A percentile compares a stretch with the other conserved stretches of the same genome.
Evolutionary conservation across 2,888 invertebrate species (phyloP).

Genomic region (Chesias legatella): DNA sequence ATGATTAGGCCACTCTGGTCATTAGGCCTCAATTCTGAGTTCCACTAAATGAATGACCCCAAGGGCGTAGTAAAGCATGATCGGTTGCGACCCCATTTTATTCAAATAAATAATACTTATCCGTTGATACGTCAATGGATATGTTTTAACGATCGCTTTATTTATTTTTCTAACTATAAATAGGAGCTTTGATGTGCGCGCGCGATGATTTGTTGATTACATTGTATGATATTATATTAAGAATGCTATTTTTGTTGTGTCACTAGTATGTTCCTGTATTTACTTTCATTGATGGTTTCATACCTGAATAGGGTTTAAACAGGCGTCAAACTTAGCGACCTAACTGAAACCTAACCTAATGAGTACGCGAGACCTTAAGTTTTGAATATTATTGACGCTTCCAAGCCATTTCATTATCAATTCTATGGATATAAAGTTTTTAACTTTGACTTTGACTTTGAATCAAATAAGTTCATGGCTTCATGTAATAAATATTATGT

Average conservation of each 20-base stretch:
- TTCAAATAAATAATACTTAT: slow-evolving; percentile 7
- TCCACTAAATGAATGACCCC: not conserved
- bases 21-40: not conserved
- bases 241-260: slow-evolving; percentile 16
- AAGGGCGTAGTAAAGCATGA: slow-evolving; percentile 5
- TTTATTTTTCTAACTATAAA: slow-evolving; percentile 22
- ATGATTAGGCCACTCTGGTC: too few species aligned
- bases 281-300: too few species aligned
- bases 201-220: slow-evolving; percentile 31
- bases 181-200: slow-evolving; percentile 23
- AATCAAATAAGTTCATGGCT: too few species aligned
- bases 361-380: too few species aligned
- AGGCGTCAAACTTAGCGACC: too few species aligned
- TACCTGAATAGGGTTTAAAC: too few species aligned
- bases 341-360: too few species aligned
- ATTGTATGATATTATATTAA: slow-evolving; percentile 17
- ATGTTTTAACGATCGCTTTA: slow-evolving; percentile 16
- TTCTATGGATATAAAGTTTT: too few species aligned
- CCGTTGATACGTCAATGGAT: slow-evolving; percentile 15
- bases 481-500: too few species aligned
- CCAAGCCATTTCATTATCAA: too few species aligned
- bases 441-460: too few species aligned
- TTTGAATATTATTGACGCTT: too few species aligned
- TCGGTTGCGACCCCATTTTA: slow-evolving; percentile 1
- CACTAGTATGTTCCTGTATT: not conserved